phyloP scores from a whole-genome alignment of 2,888 invertebrate genomes.

The Acrobasis repandana region DNA sequence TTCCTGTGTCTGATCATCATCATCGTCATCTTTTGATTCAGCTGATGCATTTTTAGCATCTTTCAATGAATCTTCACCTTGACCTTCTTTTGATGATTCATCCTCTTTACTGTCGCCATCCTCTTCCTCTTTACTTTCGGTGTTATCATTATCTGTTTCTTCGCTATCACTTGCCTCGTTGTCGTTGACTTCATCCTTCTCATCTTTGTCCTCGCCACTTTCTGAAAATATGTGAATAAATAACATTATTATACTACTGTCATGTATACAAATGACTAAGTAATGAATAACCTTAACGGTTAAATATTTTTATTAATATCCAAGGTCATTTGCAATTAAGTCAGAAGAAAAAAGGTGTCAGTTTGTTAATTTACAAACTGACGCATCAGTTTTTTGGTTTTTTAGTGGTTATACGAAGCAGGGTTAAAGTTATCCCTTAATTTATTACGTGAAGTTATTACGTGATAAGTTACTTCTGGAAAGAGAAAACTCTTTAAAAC shows the following conservation, averaged over 20 bases:
- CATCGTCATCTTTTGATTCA: constrained; percentile 44
- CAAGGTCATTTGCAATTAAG: too few relatives aligned
- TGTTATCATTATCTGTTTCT: constrained; percentile 48
- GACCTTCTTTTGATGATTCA: constrained; percentile 50
- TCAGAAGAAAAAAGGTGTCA: too few relatives aligned
- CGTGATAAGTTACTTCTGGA: too few relatives aligned
- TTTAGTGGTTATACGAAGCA: too few relatives aligned
- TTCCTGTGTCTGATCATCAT: constrained; percentile 57
- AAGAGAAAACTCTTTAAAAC: too few relatives aligned
- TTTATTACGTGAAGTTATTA: too few relatives aligned
- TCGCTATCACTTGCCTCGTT: constrained; percentile 50
- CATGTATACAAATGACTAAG: not conserved
- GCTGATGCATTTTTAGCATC: constrained; percentile 47
- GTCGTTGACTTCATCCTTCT: constrained; percentile 47
- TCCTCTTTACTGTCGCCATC: constrained; percentile 46
- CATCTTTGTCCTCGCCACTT: constrained; percentile 60
- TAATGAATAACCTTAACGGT: too few relatives aligned
- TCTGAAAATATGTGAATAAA: constrained; percentile 49
- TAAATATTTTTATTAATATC: too few relatives aligned
- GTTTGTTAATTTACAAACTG: too few relatives aligned
- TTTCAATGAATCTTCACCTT: constrained; percentile 43
- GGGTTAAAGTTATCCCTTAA: too few relatives aligned
- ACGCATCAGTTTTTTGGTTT: too few relatives aligned
- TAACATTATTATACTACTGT: constrained; percentile 11
- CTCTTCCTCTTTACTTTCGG: constrained; percentile 46